Evolutionary conservation across 1,140 invertebrate species (phyloP), one percentile per base, ranked within the genome.

Genomic region (Nasonia giraulti): DNA sequence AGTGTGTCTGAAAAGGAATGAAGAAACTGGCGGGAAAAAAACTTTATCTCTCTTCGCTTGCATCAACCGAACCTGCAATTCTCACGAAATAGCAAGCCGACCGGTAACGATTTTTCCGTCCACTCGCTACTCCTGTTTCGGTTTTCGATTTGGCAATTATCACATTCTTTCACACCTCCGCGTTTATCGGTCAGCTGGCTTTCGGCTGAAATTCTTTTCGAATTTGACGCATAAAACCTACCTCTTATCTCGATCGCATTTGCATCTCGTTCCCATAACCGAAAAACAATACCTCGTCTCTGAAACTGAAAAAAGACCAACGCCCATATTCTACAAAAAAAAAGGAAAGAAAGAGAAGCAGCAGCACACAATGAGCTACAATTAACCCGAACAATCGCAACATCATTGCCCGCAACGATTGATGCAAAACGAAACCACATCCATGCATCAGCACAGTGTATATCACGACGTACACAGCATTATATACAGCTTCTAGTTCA

Each of bases 341-440:
- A 62, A n/a, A 37, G 5, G 6, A 37, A 37, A 37, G 20, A 62
- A 62, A 62, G 55, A 62, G 17, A 62, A 7, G 17, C 20, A 62
- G 20, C 55, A 27, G 27, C 27, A 27, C 27, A 62, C 55, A 62
- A 62, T 62, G 55, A 62, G 20, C 69, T 71, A 33, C 69, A 33
- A 71, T 71, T 71, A 71, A 31, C 2, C 31, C 27, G 69, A 71
- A 31, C 69, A 31, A 71, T 71, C 31, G 69, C 69, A 31, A 62
- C 20, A 62, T 62, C 55, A 17, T 17, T 14, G 12, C 50, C 4
- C 40, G 7, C 37, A 44, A 8, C 40, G 40, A 71, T n/a, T 33
- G 69, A 71, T 71, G 69, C 69, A 71, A 71, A 71, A 33, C 23
- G 31, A 33, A 71, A 71, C 69, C 69, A 33, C 69, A 33, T 31